These are phyloP conservation scores for Rhinatrema bivittatum DNA, from an alignment of 2,797 vertebrate species.

Conservation along the genomic window DNA sequence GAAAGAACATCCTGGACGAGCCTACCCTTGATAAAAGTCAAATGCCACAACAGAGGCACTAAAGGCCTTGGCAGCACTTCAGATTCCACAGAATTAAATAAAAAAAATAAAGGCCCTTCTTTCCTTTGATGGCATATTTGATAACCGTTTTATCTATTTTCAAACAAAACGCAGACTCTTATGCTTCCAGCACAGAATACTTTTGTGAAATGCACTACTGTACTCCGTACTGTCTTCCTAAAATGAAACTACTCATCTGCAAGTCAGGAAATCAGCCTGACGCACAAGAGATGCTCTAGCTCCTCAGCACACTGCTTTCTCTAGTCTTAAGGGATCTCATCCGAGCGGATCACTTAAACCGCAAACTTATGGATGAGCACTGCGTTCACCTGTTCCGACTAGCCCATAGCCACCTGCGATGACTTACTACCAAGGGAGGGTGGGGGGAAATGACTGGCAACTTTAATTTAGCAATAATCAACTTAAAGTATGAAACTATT, in stretches of 20 bases:
- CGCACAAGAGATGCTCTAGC: neutral
- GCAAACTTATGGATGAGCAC: constrained; percentile 2
- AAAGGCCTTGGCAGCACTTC: constrained; percentile 34
- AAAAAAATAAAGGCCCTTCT: constrained; percentile 40
- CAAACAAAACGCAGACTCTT: constrained; percentile 18
- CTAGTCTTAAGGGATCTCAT: constrained; percentile 1
- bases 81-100: constrained; percentile 44
- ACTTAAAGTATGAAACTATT: too few relatives aligned
- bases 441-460: too few relatives aligned
- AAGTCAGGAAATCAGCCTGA: neutral
- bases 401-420: constrained; percentile 4
- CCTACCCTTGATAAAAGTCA: constrained; percentile 24
- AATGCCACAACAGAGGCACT: constrained; percentile 32
- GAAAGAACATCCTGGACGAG: constrained; percentile 20
- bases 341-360: neutral
- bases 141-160: constrained; percentile 49
- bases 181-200: constrained; percentile 37
- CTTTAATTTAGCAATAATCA: too few relatives aligned
- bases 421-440: too few relatives aligned
- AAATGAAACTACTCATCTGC: constrained; percentile 5
- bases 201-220: constrained; percentile 34
- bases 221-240: constrained; percentile 30
- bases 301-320: neutral
- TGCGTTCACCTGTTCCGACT: neutral
- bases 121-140: constrained; percentile 48